Conservation (phyloP, 2,113 vertebrate genomes). For the Prochilodus magdalenae region DNA sequence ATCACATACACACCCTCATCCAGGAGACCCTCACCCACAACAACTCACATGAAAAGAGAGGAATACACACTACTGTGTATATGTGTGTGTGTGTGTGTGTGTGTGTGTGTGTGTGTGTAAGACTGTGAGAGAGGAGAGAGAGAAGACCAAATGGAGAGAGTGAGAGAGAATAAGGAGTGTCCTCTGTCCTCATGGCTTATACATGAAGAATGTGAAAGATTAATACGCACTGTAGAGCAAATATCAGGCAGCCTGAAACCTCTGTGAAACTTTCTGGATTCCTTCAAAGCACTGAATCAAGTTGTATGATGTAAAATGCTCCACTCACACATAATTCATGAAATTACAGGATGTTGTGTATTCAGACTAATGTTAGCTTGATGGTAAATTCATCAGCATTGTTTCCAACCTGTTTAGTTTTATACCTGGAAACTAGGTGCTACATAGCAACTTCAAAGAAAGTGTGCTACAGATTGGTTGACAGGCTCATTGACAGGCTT, state of each 20-base stretch:
- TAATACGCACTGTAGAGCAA: slow-evolving; percentile 35
- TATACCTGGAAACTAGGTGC: too few species aligned
- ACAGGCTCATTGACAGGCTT: too few species aligned
- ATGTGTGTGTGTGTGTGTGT: slow-evolving; percentile 4
- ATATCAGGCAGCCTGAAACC: slow-evolving; percentile 8
- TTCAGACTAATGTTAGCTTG: too few species aligned
- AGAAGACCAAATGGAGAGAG: slow-evolving; percentile 3
- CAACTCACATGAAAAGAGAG: background rate
- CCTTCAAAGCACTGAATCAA: background rate
- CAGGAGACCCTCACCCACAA: background rate
- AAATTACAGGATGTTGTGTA: too few species aligned
- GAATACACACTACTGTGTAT: background rate
- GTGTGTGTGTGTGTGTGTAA: slow-evolving; percentile 25
- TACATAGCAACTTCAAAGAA: too few species aligned
- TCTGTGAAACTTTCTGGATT: background rate
- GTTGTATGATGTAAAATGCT: background rate
- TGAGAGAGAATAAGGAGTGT: slow-evolving; percentile 11
- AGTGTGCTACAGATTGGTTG: too few species aligned
- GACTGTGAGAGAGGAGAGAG: slow-evolving; percentile 4
- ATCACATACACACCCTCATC: too few species aligned
- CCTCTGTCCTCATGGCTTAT: slow-evolving; percentile 53
- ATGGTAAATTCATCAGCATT: too few species aligned
- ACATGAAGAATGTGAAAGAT: slow-evolving; percentile 57
- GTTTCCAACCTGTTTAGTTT: too few species aligned
- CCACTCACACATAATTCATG: too few species aligned